Percentiles rank a stretch among this genome's conserved stretches.
These are phyloP conservation scores for Chloroceryle aenea DNA, from an alignment of 2,113 vertebrate species.

Conservation along the genomic window DNA sequence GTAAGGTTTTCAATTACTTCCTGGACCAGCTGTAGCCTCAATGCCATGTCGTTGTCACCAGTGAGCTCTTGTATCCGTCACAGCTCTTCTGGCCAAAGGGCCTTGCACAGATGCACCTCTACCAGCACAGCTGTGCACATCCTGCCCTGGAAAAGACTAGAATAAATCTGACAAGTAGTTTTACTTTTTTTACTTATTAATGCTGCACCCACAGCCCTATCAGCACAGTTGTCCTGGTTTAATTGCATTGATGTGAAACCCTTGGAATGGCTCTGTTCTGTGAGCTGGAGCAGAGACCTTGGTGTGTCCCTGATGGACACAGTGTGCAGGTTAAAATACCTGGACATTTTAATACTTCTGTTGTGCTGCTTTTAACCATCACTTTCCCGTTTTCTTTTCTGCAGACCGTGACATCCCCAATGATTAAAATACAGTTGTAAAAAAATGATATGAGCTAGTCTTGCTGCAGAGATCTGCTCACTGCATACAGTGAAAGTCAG, in stretches of 20 bases:
- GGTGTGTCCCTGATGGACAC: accelerated
- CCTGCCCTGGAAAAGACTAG: not conserved
- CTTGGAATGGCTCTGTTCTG: not conserved
- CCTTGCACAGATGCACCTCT: not conserved
- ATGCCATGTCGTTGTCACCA: not conserved
- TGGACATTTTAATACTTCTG: not conserved
- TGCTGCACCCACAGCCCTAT: not conserved
- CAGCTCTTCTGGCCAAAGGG: not conserved
- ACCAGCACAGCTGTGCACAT: not conserved
- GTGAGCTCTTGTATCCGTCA: not conserved
- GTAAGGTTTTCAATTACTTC: not conserved
- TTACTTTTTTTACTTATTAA: not conserved
- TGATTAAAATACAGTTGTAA: not conserved
- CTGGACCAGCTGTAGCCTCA: not conserved
- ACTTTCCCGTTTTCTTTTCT: not conserved
- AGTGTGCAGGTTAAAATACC: not conserved
- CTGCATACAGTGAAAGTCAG: not conserved
- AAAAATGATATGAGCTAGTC: not conserved
- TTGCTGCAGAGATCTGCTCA: not conserved
- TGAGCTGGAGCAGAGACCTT: not conserved
- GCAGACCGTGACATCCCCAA: not conserved
- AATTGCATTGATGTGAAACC: not conserved
- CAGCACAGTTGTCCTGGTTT: not conserved
- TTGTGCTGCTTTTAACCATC: not conserved
- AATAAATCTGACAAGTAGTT: not conserved